Evolutionary conservation across 2,888 invertebrate species (phyloP).

Genomic region (Plutella xylostella): DNA sequence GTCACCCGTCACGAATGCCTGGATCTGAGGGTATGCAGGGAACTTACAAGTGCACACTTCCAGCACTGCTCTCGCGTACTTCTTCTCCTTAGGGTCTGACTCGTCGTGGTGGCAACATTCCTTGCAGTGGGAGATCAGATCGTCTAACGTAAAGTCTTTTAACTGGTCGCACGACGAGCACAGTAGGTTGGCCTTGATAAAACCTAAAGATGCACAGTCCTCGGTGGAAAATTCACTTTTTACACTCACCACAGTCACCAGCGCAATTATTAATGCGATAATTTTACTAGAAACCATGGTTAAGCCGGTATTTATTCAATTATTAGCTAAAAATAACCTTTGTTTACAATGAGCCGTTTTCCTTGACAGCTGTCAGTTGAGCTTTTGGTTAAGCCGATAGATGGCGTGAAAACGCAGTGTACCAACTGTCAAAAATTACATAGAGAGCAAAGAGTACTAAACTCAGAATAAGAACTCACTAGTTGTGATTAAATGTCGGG

Average conservation of each 20-base stretch:
- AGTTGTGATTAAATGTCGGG: no score
- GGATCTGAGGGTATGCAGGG: conserved; percentile 97
- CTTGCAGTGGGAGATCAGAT: conserved; percentile 77
- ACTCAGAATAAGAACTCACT: no score
- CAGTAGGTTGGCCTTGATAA: conserved; percentile 84
- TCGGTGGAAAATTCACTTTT: conserved; percentile 76
- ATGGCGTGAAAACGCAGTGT: no score
- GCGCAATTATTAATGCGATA: neutral
- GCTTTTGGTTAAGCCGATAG: no score
- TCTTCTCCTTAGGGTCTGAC: conserved; percentile 73
- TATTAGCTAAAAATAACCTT: neutral
- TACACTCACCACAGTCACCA: neutral
- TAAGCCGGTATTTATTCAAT: neutral
- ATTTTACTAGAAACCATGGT: neutral
- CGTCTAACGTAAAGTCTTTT: conserved; percentile 77
- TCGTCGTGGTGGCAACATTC: conserved; percentile 86
- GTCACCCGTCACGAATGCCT: conserved; percentile 97
- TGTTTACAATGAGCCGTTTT: conserved; percentile 2
- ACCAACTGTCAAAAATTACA: no score
- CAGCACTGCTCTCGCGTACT: conserved; percentile 90
- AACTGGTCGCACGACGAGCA: conserved; percentile 92
- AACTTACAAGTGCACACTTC: conserved; percentile 99
- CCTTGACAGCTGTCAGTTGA: no score
- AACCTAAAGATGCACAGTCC: conserved; percentile 88
- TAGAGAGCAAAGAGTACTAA: no score